Base-by-base conservation (phyloP, 92 coral and sea anemone genomes). In the Meandrina meandrites region DNA sequence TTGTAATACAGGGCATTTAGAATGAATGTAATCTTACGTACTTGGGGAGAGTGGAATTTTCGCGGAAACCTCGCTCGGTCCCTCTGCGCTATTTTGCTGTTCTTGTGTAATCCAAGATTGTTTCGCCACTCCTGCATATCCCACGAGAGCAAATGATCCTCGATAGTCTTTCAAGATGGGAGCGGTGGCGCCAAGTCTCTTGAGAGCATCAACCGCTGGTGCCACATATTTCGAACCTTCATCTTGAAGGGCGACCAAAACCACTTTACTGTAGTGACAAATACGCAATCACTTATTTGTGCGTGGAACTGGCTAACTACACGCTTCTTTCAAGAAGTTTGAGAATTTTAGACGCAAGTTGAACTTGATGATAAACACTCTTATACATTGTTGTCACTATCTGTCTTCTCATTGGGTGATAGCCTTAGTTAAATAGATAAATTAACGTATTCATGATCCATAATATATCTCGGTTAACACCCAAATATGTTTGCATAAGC, bases 211-310 rank as follows among this genome's bases (percentile, higher is more conserved):
- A 11, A 86, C 22, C 9, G 89, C 84, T 15, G 78, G 70, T 35
- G 40, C 17, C 24, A 13, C 56, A 18, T 5, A 36, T 3, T 27
- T 66, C 6, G 77, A 67, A 5, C 66, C 85, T 16, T 68, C 85
- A 71, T 86, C 89, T 86, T 69, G 82, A 79, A 86, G 6, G 35
- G 89, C 89, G n/a, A 78, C 89, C 69, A 86, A 34, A 66, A 86
- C 89, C 22, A 86, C 76, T 58, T 79, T 78, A 27, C 89, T 86
- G 76, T 2, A 42, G 35, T 47, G 17, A 8, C 48, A 45, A 45
- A 45, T 45, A 45, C 48, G 48, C 48, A 45, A 45, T 8, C 48
- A 45, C 8, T 45, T 3, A 45, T 3, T 3, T 4, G 48, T 45
- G 8, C 48, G 4, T 45, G 48, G 8, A 45, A 45, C 48, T 45